Conservation (phyloP, 2,888 invertebrate species). For the Helobdella robusta region DNA sequence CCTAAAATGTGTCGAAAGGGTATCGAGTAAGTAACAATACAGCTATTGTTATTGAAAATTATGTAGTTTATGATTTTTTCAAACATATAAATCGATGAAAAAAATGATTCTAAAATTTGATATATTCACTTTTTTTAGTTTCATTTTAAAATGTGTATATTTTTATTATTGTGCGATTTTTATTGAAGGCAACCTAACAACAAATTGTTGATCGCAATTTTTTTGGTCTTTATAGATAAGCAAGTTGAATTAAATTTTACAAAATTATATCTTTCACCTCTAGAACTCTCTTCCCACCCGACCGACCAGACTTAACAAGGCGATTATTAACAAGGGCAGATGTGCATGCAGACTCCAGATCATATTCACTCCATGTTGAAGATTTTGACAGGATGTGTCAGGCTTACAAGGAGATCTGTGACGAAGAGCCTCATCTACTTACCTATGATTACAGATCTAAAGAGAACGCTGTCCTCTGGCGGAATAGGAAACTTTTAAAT, state of each 20-base stretch:
- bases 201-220: too few species aligned
- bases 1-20: slow-evolving; percentile 61
- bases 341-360: slow-evolving; percentile 61
- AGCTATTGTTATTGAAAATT: neutral
- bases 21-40: slow-evolving; percentile 41
- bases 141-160: neutral
- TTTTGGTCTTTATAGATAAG: too few species aligned
- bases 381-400: slow-evolving; percentile 69
- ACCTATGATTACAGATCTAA: slow-evolving; percentile 62
- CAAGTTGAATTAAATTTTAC: too few species aligned
- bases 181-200: too few species aligned
- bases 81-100: neutral
- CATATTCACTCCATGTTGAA: slow-evolving; percentile 66
- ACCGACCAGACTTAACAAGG: slow-evolving; percentile 59
- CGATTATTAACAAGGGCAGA: slow-evolving; percentile 65
- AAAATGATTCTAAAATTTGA: neutral
- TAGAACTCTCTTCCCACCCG: slow-evolving; percentile 66
- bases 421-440: slow-evolving; percentile 44
- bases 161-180: too few species aligned
- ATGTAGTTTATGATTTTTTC: neutral
- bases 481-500: too few species aligned
- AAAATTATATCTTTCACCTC: slow-evolving; percentile 22
- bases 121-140: neutral
- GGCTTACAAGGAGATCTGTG: slow-evolving; percentile 65
- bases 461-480: slow-evolving; percentile 34